phyloP scores from a whole-genome alignment of 2,888 invertebrate genomes.

The Napeogenes sylphis region DNA sequence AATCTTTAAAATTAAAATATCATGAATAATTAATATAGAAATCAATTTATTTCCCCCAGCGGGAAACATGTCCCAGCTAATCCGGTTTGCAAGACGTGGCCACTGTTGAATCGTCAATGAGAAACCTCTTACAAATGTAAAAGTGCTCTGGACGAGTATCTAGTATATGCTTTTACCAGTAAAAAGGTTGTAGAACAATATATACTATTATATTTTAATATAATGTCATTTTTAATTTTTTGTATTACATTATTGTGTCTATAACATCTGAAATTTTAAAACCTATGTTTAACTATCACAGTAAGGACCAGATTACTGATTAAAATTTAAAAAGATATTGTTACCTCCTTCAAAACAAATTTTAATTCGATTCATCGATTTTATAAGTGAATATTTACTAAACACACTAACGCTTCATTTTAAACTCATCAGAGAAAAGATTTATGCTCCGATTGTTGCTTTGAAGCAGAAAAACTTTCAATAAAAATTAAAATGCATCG shows the following conservation, averaged over 20 bases:
- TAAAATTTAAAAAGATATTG: no score
- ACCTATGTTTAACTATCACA: no score
- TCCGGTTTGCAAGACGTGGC: conserved; percentile 75
- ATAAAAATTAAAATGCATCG: no score
- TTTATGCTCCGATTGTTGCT: no score
- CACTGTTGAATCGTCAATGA: conserved; percentile 76
- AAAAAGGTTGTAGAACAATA: conserved; percentile 44
- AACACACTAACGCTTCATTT: not conserved
- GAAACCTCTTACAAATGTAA: conserved; percentile 67
- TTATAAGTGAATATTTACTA: conserved; percentile 4
- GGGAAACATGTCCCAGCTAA: conserved; percentile 72
- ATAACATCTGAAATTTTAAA: no score
- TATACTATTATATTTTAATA: not conserved
- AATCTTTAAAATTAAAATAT: not conserved
- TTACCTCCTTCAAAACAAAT: no score
- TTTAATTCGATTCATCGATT: not conserved
- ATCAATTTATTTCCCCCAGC: conserved; percentile 74
- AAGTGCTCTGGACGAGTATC: conserved; percentile 65
- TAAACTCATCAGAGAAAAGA: no score
- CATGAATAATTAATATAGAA: conserved; percentile 47
- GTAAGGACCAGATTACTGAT: no score
- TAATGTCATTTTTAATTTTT: no score
- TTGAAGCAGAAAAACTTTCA: no score
- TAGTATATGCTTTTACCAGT: conserved; percentile 63
- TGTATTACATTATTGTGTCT: no score